Percentiles rank a stretch among this genome's conserved stretches.
phyloP scores from a whole-genome alignment of 2,888 invertebrate species.

The Xanthia togata region DNA sequence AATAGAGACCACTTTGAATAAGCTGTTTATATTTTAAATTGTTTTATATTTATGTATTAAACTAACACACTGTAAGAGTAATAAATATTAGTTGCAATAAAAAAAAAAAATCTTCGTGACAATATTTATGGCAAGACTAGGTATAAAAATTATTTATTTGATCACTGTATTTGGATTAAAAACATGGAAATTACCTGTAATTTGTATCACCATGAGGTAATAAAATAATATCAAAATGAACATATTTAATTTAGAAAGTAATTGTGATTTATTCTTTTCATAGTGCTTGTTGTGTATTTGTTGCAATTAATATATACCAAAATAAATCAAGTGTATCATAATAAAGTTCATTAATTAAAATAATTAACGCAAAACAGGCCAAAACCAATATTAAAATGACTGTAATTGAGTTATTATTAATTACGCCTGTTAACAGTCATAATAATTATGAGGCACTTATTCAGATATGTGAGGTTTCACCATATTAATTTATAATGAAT shows the following conservation, averaged over 20 bases:
- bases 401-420: conserved; percentile 27
- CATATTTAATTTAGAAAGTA: background rate
- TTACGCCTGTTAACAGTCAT: conserved; percentile 5
- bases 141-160: background rate
- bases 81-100: too few species aligned
- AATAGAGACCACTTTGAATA: too few species aligned
- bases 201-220: background rate
- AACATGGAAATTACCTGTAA: background rate
- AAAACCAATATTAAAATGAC: conserved; percentile 9
- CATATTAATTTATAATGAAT: too few species aligned
- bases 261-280: too few species aligned
- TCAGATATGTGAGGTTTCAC: background rate
- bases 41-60: too few species aligned
- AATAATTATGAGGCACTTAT: conserved; percentile 8
- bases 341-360: conserved; percentile 5
- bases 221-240: background rate
- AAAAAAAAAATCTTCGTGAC: too few species aligned
- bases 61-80: too few species aligned
- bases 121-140: too few species aligned
- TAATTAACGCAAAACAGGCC: conserved; percentile 1
- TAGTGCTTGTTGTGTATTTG: background rate
- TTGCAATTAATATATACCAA: background rate
- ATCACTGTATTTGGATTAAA: background rate
- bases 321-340: background rate
- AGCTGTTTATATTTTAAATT: too few species aligned